These are phyloP conservation scores for Tenodera sinensis DNA, from an alignment of 2,888 invertebrate genomes.

Conservation along the genomic window DNA sequence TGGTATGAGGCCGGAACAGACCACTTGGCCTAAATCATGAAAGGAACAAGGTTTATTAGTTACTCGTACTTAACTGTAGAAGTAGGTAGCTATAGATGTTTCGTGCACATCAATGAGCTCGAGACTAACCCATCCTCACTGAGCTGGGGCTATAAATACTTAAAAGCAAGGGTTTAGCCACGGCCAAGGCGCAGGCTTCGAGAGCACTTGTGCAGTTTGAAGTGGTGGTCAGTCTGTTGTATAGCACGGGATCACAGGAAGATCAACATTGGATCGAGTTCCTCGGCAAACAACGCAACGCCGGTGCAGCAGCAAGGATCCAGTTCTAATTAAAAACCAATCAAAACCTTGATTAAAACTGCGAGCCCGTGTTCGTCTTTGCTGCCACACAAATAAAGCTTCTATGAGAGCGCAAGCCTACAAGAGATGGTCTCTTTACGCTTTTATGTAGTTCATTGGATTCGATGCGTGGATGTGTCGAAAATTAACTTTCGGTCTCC, in stretches of 20 bases:
- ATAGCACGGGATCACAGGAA: neutral
- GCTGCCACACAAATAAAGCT: neutral
- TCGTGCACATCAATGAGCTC: no score
- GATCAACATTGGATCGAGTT: neutral
- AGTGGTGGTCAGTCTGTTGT: neutral
- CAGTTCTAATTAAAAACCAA: conserved; percentile 16
- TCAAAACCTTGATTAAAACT: conserved; percentile 10
- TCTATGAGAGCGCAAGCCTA: neutral
- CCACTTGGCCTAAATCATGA: no score
- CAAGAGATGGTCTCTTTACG: neutral
- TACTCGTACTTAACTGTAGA: no score
- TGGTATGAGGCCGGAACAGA: no score
- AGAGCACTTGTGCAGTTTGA: neutral
- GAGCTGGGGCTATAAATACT: neutral
- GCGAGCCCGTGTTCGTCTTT: neutral
- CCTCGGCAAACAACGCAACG: neutral
- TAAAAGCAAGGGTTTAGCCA: neutral
- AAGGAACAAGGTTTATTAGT: no score
- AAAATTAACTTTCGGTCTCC: neutral
- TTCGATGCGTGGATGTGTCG: neutral
- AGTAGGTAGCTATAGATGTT: neutral
- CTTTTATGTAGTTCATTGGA: neutral
- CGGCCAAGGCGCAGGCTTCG: neutral
- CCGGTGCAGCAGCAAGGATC: neutral
- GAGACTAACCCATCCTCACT: neutral